Evolutionary conservation across 2,113 vertebrate genomes (phyloP).

Genomic region (Jaculus jaculus): DNA sequence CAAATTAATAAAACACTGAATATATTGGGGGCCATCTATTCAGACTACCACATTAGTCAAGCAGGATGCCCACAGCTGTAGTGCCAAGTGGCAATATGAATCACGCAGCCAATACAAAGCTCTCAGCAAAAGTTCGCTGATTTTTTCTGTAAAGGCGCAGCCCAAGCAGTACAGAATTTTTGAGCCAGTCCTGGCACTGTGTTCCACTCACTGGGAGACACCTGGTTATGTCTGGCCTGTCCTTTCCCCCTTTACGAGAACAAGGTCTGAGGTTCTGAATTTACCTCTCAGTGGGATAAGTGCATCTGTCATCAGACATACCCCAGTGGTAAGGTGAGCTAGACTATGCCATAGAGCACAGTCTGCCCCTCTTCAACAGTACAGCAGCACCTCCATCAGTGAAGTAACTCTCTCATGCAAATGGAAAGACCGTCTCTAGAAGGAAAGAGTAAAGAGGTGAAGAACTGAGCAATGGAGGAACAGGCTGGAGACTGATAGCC

Average conservation of each 20-base stretch:
- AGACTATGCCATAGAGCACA: background rate
- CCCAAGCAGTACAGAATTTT: too few relatives aligned
- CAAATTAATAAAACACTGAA: too few relatives aligned
- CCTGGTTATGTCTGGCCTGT: background rate
- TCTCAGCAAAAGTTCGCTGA: background rate
- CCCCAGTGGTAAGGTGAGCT: background rate
- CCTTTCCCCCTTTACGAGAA: background rate
- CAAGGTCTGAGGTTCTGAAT: background rate
- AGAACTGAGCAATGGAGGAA: background rate
- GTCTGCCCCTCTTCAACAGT: background rate
- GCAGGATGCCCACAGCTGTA: too few relatives aligned
- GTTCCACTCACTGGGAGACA: accelerated
- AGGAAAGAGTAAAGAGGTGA: background rate
- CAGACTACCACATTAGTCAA: too few relatives aligned
- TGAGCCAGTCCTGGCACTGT: background rate
- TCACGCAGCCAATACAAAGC: too few relatives aligned
- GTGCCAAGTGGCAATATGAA: accelerated
- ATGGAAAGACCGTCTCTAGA: background rate
- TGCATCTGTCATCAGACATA: background rate
- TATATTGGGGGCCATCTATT: too few relatives aligned
- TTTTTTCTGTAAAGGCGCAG: background rate
- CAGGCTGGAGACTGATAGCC: background rate
- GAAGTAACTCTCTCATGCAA: background rate
- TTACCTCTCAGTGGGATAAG: background rate
- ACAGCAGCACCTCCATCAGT: background rate